These are phyloP conservation scores for Sclerurus mexicanus DNA, from an alignment of 2,113 vertebrate species.

Conservation along the genomic window DNA sequence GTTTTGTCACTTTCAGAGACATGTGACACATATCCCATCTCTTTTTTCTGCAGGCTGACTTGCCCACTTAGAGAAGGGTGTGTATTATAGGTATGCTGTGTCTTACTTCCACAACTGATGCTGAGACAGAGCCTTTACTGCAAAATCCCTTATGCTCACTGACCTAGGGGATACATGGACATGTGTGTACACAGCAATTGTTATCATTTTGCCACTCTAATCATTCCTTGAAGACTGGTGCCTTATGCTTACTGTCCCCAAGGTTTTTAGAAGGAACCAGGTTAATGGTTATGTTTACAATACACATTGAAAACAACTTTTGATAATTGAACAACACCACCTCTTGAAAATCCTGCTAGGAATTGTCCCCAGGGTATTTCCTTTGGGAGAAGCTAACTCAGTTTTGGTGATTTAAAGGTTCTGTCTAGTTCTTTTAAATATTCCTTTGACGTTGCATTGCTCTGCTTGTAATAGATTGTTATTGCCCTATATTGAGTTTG, in stretches of 20 bases:
- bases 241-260: conserved; percentile 42
- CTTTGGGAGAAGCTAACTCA: conserved; percentile 78
- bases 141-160: neutral
- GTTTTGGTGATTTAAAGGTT: conserved; percentile 84
- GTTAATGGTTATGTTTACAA: conserved; percentile 51
- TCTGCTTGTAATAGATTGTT: conserved; percentile 91
- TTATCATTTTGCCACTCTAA: neutral
- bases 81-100: neutral
- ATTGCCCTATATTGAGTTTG: conserved; percentile 96
- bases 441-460: conserved; percentile 77
- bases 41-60: neutral
- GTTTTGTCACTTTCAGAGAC: neutral
- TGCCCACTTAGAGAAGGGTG: too few species aligned
- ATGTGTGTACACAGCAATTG: neutral
- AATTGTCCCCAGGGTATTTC: conserved; percentile 76
- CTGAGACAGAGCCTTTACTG: neutral
- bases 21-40: rapidly evolving
- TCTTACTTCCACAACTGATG: neutral
- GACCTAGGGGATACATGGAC: neutral
- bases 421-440: conserved; percentile 87
- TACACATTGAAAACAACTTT: conserved; percentile 70
- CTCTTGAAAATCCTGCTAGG: conserved; percentile 75
- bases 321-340: conserved; percentile 74
- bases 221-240: neutral
- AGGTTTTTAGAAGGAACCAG: conserved; percentile 20